Base-by-base conservation (phyloP, 2,888 invertebrate genomes). In the Volucella inflata region DNA sequence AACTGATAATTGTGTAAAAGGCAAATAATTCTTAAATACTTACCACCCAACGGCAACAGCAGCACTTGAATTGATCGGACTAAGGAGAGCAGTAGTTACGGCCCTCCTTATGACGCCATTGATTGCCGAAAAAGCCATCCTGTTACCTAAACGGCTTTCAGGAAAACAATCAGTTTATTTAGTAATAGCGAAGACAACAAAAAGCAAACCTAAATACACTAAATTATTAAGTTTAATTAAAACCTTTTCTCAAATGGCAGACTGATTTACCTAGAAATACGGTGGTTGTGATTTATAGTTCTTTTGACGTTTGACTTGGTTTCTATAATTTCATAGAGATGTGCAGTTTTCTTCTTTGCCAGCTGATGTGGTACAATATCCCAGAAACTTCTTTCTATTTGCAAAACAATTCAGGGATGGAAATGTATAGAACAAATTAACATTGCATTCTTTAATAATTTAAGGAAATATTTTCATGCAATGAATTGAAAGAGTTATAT, bases 41-140 rank as follows among this genome's bases (percentile, higher is more conserved):
- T 79, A 70, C 53, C 70, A 79, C 42, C 42, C 75, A 75, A 53
- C 53, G 2, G 71, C 60, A 9, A 59, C 51, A 8, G 60, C 74
- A 48, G 83, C 57, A 40, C 16, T 57, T 1, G 64, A 59, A 53
- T 75, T 84, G 9, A 79, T 65, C 21, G 79, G 79, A 11, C 51
- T 59, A 9, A 84, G 21, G 14, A 79, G 68, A 46, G 74, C 88
- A n/a, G 87, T 59, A n/a, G 87, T 57, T 2, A 88, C 76, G 10
- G 89, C 88, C 14, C 89, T 88, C 75, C 87, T 89, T 9, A 89
- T 42, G 36, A 90, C 79, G 48, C 85, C 76, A 87, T 87, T 88
- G 38, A 84, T 71, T 64, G 78, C 78, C 36, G 81, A 74, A 48
- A 84, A 62, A 76, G 82, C 82, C 88, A 88, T 89, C 21, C 55